Percentiles rank a stretch among this genome's conserved stretches.
Evolutionary conservation across 35 echinoderm and acorn worm genomes (phyloP).

Genomic region (Ophiothrix spiculata): DNA sequence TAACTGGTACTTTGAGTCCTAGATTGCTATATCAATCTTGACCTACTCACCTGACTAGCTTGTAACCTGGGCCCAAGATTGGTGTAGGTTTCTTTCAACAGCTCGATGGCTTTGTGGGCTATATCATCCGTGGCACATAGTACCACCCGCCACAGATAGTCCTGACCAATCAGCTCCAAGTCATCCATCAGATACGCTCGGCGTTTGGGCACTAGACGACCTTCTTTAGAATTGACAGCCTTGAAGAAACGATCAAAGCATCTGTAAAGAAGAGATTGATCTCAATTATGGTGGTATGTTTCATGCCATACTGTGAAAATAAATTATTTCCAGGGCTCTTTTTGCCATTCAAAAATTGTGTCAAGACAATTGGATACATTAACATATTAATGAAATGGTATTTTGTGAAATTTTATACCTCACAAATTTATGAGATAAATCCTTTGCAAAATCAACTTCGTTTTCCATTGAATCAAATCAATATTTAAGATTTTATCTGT

Average conservation of each 20-base stretch:
- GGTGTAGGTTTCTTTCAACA: slow-evolving; percentile 96
- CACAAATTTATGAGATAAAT: no score
- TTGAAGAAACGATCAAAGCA: slow-evolving; percentile 99
- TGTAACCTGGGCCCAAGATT: slow-evolving; percentile 94
- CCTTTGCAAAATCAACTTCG: no score
- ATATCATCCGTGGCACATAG: slow-evolving; percentile 87
- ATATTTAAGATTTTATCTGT: no score
- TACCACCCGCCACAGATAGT: slow-evolving; percentile 95
- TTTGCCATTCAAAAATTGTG: no score
- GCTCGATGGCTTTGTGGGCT: slow-evolving; percentile 83
- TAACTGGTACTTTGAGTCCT: no score
- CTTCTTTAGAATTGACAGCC: slow-evolving; percentile 96
- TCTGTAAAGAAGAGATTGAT: slow-evolving; percentile 10
- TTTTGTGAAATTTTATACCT: no score
- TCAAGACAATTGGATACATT: no score
- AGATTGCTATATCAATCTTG: slow-evolving; percentile 94
- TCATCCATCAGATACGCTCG: slow-evolving; percentile 96
- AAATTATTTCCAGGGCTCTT: no score
- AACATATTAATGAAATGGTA: no score
- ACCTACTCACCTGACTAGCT: slow-evolving; percentile 76
- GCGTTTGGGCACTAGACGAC: slow-evolving; percentile 84
- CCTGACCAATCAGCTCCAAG: slow-evolving; percentile 91
- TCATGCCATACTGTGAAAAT: no score
- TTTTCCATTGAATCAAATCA: no score
- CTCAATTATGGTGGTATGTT: no score